Evolutionary conservation across 1,140 invertebrate species (phyloP), one percentile per base, ranked within the genome.

Genomic region (Micrasema longulum): DNA sequence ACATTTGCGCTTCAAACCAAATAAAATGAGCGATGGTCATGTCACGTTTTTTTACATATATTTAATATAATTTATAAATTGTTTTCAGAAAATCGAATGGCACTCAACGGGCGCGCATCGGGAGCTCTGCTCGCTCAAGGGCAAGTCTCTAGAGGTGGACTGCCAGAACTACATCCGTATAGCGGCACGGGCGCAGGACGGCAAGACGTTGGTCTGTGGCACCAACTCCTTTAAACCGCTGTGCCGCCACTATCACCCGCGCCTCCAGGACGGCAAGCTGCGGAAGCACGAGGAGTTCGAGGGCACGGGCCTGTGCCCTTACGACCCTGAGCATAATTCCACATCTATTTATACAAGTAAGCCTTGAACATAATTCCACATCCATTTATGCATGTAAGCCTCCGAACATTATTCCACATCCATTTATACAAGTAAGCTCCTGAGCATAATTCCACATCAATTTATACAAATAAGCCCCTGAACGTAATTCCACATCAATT

Each of bases 91-190:
- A 75, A 88, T 97, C 71, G 91, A 92, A 80, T 97, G 95, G 95
- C 88, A 89, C 76, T 93, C 95, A 71, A 93, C 89, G 18, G 89
- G 88, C 69, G 90, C 92, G 11, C 93, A 96, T 80, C 88, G 90
- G 74, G 91, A 95, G 83, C 83, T 96, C 78, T 97, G 95, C 80
- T 87, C 90, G 73, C 83, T 96, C 76, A 97, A 97, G 81, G 95
- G 95, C 52, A 95, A 94, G 80, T 90, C 88, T 63, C 91, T 93
- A 77, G 92, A 95, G 87, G 88, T 91, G 75, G 92, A 94, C 80
- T 99, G 97, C 84, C 96, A 99, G 85, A 99, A 99, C 85, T 98
- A 97, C 83, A 92, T 99, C 72, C 89, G 97, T 69, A 94, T 99
- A 18, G 89, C 96, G 76, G 85, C 84, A 5, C 79, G 83, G 4